These are phyloP conservation scores for Zelleria hepariella DNA, from an alignment of 2,888 invertebrate species.

Conservation along the genomic window DNA sequence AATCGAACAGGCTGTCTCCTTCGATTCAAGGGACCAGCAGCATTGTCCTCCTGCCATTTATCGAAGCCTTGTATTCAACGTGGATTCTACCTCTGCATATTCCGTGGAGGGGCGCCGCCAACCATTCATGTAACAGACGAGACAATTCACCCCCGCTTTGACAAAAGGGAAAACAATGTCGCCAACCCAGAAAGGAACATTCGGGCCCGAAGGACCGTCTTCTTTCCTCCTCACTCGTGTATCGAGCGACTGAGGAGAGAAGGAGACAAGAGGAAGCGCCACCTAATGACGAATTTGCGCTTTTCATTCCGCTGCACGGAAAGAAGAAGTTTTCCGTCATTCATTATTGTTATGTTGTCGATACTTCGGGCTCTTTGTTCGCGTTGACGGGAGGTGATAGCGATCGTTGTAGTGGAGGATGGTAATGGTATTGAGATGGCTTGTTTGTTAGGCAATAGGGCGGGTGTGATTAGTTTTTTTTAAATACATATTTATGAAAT, in stretches of 20 bases:
- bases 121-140: conserved; percentile 64
- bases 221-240: conserved; percentile 42
- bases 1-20: conserved; percentile 65
- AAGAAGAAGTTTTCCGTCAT: conserved; percentile 65
- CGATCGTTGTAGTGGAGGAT: conserved; percentile 47
- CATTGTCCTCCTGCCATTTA: conserved; percentile 67
- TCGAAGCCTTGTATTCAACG: conserved; percentile 57
- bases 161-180: conserved; percentile 73
- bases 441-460: not conserved
- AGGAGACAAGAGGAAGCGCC: conserved; percentile 60
- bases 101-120: conserved; percentile 67
- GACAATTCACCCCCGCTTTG: conserved; percentile 62
- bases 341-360: conserved; percentile 68
- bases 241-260: conserved; percentile 20
- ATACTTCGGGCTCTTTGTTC: conserved; percentile 60
- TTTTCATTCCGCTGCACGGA: conserved; percentile 71
- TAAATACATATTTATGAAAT: too few species aligned
- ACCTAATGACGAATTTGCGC: conserved; percentile 73
- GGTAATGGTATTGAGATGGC: conserved; percentile 24
- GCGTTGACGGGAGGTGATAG: conserved; percentile 48
- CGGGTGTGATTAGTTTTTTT: not conserved
- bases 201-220: conserved; percentile 62
- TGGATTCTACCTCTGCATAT: conserved; percentile 33
- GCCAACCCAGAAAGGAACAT: conserved; percentile 72
- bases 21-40: conserved; percentile 69